These are phyloP conservation scores for Aplochiton taeniatus DNA, from an alignment of 2,797 vertebrate species.

Conservation along the genomic window DNA sequence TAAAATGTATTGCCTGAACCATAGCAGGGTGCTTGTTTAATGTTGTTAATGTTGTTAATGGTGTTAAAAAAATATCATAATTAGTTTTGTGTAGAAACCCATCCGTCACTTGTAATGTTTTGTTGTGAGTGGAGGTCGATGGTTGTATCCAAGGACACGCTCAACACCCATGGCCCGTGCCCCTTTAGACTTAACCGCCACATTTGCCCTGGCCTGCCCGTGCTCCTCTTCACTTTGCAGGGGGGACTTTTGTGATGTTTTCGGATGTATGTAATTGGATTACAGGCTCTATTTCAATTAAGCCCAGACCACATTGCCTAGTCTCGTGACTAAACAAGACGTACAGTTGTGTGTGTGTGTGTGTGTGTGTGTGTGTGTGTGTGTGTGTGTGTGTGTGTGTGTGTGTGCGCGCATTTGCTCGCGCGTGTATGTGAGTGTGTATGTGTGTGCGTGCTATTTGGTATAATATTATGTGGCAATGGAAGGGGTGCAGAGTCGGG, in stretches of 20 bases:
- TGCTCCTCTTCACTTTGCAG: constrained; percentile 54
- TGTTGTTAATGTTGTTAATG: too few relatives aligned
- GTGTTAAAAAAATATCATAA: too few relatives aligned
- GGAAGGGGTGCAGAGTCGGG: constrained; percentile 19
- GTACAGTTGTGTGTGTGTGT: constrained; percentile 36
- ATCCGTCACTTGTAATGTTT: constrained; percentile 7
- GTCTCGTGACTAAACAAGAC: constrained; percentile 68
- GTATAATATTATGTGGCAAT: too few relatives aligned
- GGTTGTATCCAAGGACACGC: constrained; percentile 20
- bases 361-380: constrained; percentile 23
- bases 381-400: constrained; percentile 24
- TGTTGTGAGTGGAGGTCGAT: constrained; percentile 6
- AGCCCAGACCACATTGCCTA: constrained; percentile 65
- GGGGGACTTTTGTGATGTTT: constrained; percentile 53
- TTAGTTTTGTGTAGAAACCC: too few relatives aligned
- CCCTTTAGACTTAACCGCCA: background rate
- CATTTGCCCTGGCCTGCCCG: constrained; percentile 64
- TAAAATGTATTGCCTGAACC: too few relatives aligned
- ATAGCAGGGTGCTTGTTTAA: too few relatives aligned
- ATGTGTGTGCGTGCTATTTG: constrained; percentile 16
- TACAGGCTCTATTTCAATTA: constrained; percentile 68
- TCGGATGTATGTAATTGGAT: constrained; percentile 71
- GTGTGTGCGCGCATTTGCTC: constrained; percentile 33
- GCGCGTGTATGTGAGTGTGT: constrained; percentile 16
- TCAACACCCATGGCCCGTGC: constrained; percentile 51